These are phyloP conservation scores for Sericinus montela DNA, from an alignment of 2,888 invertebrate species.

Conservation along the genomic window DNA sequence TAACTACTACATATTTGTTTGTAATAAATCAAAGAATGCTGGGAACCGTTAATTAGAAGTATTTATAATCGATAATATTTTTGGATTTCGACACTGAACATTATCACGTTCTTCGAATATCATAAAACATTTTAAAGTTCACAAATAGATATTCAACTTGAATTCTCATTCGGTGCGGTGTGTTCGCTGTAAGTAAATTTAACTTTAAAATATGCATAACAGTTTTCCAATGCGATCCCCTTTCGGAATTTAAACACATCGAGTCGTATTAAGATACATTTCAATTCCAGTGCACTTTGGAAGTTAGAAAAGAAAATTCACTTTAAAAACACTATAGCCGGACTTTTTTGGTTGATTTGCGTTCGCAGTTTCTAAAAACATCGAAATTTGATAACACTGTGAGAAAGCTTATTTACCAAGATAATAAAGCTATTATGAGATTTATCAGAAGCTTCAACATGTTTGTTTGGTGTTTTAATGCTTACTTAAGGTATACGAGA, in stretches of 20 bases:
- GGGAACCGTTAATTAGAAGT: too few relatives aligned
- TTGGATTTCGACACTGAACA: slow-evolving; percentile 45
- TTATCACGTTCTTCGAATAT: slow-evolving; percentile 59
- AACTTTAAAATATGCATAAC: slow-evolving; percentile 79
- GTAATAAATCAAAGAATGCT: too few relatives aligned
- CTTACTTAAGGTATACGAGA: too few relatives aligned
- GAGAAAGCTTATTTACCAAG: not conserved
- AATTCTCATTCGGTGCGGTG: slow-evolving; percentile 55
- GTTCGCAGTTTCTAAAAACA: not conserved
- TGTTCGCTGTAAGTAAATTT: slow-evolving; percentile 69
- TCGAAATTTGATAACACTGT: too few relatives aligned
- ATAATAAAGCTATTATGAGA: too few relatives aligned
- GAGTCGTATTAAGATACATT: slow-evolving; percentile 75
- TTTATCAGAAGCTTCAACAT: too few relatives aligned
- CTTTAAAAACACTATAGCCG: slow-evolving; percentile 32
- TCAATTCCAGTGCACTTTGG: slow-evolving; percentile 64
- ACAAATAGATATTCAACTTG: slow-evolving; percentile 50
- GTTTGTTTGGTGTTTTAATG: too few relatives aligned
- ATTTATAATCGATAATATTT: not conserved
- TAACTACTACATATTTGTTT: too few relatives aligned
- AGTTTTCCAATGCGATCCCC: slow-evolving; percentile 75
- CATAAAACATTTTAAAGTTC: slow-evolving; percentile 70
- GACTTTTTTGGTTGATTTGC: slow-evolving; percentile 19
- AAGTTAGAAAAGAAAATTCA: slow-evolving; percentile 51
- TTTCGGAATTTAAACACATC: slow-evolving; percentile 74